Base-by-base conservation (phyloP, 2,797 vertebrate genomes). In the Sebastiscus tertius region DNA sequence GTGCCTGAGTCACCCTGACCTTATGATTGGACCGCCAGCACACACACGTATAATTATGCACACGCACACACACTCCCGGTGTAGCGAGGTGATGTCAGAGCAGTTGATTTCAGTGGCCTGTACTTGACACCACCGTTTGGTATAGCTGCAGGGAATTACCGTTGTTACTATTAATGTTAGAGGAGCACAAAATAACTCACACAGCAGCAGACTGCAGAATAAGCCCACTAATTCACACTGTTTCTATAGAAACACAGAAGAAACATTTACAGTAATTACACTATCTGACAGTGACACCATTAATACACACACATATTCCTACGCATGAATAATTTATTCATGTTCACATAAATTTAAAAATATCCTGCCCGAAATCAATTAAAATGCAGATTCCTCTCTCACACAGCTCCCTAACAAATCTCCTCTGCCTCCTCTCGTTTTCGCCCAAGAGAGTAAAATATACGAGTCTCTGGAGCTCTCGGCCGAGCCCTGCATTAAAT, bases 71-170 rank as follows among this genome's bases (percentile, higher is more conserved):
- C 67, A 56, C 6, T 20, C 54, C 65, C 33, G 6, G n/a, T 70
- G 60, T 67, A 56, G 71, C 1, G 26, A 29, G 13, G 52, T 75
- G 72, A 78, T 85, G 82, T 88, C 80, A 70, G 66, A 83, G 34
- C 67, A 31, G 72, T 58, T 78, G 79, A 87, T 83, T 85, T 86
- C 70, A 72, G 52, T 39, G 22, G 71, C 79, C 75, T 71, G 84
- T 62, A 60, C 55, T 88, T 87, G 84, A 92, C 85, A 83, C 81
- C 42, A 69, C 82, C 89, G 89, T 92, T 86, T 92, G 90, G 80
- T 61, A 68, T 49, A 31, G 61, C 81, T 62, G 72, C 83, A 66
- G 83, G 82, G 42, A 73, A 65, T 33, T 16, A 54, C 24, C 3
- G 26, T n/a, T 58, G n/a, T 26, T 46, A 42, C 52, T 59, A 34